phyloP scores from a whole-genome alignment of 2,888 invertebrate species.

The Zaprionus lineosus region DNA sequence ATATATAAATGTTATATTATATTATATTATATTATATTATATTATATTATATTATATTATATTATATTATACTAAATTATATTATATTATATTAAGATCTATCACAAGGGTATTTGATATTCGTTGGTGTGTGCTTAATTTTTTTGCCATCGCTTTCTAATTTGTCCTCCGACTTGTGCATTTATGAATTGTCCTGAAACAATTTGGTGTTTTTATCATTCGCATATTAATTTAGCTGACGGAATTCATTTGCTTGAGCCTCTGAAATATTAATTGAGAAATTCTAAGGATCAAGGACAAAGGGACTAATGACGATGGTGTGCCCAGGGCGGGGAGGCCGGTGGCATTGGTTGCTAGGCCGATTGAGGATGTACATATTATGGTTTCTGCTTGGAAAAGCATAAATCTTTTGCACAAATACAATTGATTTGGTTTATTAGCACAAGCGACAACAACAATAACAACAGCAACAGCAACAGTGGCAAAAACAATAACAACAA shows the following conservation, averaged over 20 bases:
- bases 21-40: no score
- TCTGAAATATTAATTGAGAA: constrained; percentile 50
- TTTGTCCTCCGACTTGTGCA: neutral
- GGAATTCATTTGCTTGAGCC: constrained; percentile 20
- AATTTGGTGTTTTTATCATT: constrained; percentile 12
- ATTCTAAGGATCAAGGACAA: constrained; percentile 35
- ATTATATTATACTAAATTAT: no score
- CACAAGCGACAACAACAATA: constrained; percentile 28
- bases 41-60: no score
- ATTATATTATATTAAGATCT: no score
- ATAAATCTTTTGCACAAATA: constrained; percentile 58
- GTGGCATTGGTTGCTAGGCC: neutral
- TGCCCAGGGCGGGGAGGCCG: no score
- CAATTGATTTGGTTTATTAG: constrained; percentile 56
- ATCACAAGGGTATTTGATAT: no score
- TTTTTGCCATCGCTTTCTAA: no score
- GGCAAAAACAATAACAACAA: no score
- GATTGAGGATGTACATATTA: constrained; percentile 28
- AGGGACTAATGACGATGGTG: neutral
- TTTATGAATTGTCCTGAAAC: constrained; percentile 26
- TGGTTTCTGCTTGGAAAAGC: constrained; percentile 45
- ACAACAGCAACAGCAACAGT: constrained; percentile 22
- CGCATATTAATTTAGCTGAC: constrained; percentile 44
- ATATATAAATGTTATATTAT: no score
- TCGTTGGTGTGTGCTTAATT: no score